Percentiles rank a stretch among this genome's conserved stretches.
Evolutionary conservation across 2,888 invertebrate genomes (phyloP).

Genomic region (Orchesella flavescens): DNA sequence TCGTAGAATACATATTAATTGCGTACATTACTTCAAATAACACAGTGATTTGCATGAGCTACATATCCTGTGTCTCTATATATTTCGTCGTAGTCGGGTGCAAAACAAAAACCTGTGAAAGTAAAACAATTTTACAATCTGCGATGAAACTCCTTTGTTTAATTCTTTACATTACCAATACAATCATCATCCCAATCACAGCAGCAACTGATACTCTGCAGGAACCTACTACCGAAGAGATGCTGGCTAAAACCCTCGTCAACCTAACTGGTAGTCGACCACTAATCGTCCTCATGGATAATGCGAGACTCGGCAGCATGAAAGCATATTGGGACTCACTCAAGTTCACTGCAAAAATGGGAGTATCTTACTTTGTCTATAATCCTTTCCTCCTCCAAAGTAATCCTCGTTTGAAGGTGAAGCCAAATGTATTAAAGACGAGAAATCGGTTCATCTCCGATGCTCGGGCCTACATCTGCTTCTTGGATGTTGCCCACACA

Average conservation of each 20-base stretch:
- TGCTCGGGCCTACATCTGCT: slow-evolving; percentile 33
- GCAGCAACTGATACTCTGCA: no score
- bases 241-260: neutral
- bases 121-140: neutral
- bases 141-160: no score
- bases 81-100: no score
- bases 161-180: neutral
- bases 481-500: slow-evolving; percentile 2
- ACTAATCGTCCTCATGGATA: slow-evolving; percentile 26
- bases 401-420: slow-evolving; percentile 7
- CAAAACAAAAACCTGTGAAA: no score
- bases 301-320: neutral
- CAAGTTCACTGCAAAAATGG: neutral
- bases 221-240: neutral
- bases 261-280: slow-evolving; percentile 14
- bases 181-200: no score
- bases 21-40: no score
- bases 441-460: neutral
- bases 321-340: slow-evolving; percentile 31
- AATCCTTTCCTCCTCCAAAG: neutral
- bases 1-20: no score
- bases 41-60: no score
- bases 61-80: no score
- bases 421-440: neutral
- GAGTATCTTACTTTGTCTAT: slow-evolving; percentile 16